These are phyloP conservation scores for Morpho helenor DNA, from an alignment of 2,888 invertebrate species.

Conservation along the genomic window DNA sequence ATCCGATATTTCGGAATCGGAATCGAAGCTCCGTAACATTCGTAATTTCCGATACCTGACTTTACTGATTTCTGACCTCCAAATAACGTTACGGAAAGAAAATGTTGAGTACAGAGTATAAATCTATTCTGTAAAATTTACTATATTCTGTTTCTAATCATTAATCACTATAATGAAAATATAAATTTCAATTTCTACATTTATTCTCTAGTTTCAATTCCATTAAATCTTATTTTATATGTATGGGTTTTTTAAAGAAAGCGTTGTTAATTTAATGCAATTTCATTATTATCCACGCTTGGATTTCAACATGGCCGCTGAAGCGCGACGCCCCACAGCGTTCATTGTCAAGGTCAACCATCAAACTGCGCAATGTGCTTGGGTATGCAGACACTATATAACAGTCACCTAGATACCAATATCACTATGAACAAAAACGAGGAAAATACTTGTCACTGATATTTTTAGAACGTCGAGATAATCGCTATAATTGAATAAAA, in stretches of 20 bases:
- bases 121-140: too few species aligned
- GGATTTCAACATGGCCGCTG: conserved; percentile 63
- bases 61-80: too few species aligned
- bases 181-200: too few species aligned
- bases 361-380: conserved; percentile 60
- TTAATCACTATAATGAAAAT: too few species aligned
- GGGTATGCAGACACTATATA: conserved; percentile 26
- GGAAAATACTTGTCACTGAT: conserved; percentile 16
- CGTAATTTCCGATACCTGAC: too few species aligned
- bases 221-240: conserved; percentile 9
- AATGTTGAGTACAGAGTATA: too few species aligned
- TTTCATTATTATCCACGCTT: conserved; percentile 60
- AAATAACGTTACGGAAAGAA: too few species aligned
- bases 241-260: conserved; percentile 16
- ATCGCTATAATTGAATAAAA: not conserved
- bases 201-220: not conserved
- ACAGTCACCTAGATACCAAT: conserved; percentile 14
- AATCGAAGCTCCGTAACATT: too few species aligned
- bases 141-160: too few species aligned
- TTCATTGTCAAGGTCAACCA: conserved; percentile 76
- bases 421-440: conserved; percentile 18
- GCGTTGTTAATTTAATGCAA: conserved; percentile 52
- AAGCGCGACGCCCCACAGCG: conserved; percentile 66
- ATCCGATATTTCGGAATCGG: too few species aligned
- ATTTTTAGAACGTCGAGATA: conserved; percentile 16